A percentile compares a stretch with the other conserved stretches of the same genome.
Conservation (phyloP, 1,140 invertebrate species). For the Zophobas morio region DNA sequence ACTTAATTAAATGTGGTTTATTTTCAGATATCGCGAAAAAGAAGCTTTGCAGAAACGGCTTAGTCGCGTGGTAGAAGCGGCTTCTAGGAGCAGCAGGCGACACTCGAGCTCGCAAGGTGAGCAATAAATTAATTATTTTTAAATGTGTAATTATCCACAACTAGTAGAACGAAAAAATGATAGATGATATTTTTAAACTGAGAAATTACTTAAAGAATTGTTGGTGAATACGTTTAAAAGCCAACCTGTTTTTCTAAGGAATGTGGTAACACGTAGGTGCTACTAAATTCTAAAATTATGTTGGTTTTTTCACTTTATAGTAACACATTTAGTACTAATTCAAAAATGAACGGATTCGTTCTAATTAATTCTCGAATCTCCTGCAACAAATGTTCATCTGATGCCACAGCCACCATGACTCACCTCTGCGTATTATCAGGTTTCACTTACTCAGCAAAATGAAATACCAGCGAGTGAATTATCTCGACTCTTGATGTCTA, state of each 20-base stretch:
- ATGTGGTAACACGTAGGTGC: too few species aligned
- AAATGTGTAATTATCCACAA: background rate
- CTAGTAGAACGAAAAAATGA: too few species aligned
- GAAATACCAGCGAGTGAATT: slow-evolving; percentile 19
- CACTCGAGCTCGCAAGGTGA: slow-evolving; percentile 46
- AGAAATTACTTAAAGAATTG: too few species aligned
- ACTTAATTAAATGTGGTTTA: background rate
- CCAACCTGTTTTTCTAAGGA: too few species aligned
- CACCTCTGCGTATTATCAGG: slow-evolving; percentile 23
- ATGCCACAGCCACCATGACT: background rate
- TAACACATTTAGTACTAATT: too few species aligned
- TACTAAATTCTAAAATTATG: too few species aligned
- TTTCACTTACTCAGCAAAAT: slow-evolving; percentile 34
- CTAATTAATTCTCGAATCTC: too few species aligned
- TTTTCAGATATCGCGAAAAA: slow-evolving; percentile 66
- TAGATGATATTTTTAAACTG: too few species aligned
- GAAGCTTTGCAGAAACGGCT: slow-evolving; percentile 71
- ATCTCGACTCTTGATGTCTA: slow-evolving; percentile 29
- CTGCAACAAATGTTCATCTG: background rate
- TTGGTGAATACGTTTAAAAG: too few species aligned
- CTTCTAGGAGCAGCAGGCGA: slow-evolving; percentile 37
- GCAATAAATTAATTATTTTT: slow-evolving; percentile 8
- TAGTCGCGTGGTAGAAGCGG: slow-evolving; percentile 59
- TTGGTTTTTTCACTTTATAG: too few species aligned
- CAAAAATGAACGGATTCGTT: too few species aligned